These are phyloP conservation scores for Harpalus rufipes DNA, from an alignment of 2,888 invertebrate genomes.

Conservation along the genomic window DNA sequence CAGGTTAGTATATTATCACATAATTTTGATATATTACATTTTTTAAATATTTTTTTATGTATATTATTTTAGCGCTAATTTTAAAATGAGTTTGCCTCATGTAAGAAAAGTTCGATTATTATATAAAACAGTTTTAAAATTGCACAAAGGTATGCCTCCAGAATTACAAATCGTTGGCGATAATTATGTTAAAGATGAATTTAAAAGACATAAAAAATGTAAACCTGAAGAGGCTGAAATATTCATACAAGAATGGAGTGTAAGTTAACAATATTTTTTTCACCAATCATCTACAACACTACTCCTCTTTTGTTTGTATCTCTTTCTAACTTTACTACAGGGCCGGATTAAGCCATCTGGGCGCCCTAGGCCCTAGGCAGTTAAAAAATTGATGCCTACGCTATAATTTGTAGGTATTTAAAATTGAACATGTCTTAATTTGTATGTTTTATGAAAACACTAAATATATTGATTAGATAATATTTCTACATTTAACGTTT, in stretches of 20 bases:
- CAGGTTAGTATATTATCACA: background rate
- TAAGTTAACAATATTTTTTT: slow-evolving; percentile 76
- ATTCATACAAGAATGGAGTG: slow-evolving; percentile 95
- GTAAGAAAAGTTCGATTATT: slow-evolving; percentile 78
- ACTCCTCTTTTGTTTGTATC: too few species aligned
- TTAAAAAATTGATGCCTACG: too few species aligned
- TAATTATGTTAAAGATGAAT: slow-evolving; percentile 84
- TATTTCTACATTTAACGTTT: too few species aligned
- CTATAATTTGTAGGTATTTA: too few species aligned
- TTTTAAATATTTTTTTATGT: background rate
- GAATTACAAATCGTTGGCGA: slow-evolving; percentile 80
- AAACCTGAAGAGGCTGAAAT: slow-evolving; percentile 84
- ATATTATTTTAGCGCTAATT: slow-evolving; percentile 30
- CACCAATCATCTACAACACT: too few species aligned
- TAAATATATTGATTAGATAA: too few species aligned
- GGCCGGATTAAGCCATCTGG: too few species aligned
- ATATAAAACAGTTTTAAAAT: slow-evolving; percentile 81
- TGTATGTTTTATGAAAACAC: too few species aligned
- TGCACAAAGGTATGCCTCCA: slow-evolving; percentile 81
- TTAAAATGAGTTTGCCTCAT: slow-evolving; percentile 72
- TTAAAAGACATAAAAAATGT: slow-evolving; percentile 89
- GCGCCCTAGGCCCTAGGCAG: too few species aligned
- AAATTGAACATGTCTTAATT: too few species aligned
- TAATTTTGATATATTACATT: background rate
- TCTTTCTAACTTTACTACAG: too few species aligned